These are phyloP conservation scores for Oenanthe oenanthe DNA, from an alignment of 2,113 vertebrate species.

Conservation along the genomic window DNA sequence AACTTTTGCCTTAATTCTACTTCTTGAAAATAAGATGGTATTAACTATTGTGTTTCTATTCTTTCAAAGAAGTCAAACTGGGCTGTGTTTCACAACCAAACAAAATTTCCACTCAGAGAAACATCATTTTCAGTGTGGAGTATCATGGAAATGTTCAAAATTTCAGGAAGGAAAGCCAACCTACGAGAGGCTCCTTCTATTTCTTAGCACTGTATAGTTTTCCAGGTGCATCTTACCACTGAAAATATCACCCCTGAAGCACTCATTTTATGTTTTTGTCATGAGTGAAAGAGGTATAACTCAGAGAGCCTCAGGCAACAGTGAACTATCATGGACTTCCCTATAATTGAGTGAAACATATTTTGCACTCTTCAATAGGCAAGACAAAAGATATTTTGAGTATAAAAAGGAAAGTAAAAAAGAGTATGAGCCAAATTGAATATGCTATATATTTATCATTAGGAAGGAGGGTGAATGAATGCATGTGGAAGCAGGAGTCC, in stretches of 20 bases:
- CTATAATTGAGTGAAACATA: conserved; percentile 57
- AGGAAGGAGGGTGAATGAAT: background rate
- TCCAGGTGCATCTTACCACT: background rate
- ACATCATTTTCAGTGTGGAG: background rate
- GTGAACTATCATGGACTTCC: conserved; percentile 62
- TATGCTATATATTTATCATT: background rate
- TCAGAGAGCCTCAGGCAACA: conserved; percentile 50
- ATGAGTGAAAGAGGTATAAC: conserved; percentile 47
- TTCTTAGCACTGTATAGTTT: background rate
- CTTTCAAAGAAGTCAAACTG: background rate
- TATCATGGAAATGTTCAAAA: background rate
- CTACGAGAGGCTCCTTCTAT: background rate
- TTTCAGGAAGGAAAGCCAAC: background rate
- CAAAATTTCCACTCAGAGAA: background rate
- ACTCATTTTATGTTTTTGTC: conserved; percentile 64
- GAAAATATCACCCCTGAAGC: conserved; percentile 31
- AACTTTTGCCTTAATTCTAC: background rate
- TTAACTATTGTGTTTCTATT: background rate
- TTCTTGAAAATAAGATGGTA: background rate
- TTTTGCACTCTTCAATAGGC: conserved; percentile 56
- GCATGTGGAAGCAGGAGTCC: background rate
- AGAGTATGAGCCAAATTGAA: conserved; percentile 32
- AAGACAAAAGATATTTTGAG: conserved; percentile 56
- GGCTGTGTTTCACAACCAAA: background rate
- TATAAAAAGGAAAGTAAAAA: conserved; percentile 12